These are phyloP conservation scores for Ophioninae sp. DNA, from an alignment of 2,888 invertebrate genomes.

Conservation along the genomic window DNA sequence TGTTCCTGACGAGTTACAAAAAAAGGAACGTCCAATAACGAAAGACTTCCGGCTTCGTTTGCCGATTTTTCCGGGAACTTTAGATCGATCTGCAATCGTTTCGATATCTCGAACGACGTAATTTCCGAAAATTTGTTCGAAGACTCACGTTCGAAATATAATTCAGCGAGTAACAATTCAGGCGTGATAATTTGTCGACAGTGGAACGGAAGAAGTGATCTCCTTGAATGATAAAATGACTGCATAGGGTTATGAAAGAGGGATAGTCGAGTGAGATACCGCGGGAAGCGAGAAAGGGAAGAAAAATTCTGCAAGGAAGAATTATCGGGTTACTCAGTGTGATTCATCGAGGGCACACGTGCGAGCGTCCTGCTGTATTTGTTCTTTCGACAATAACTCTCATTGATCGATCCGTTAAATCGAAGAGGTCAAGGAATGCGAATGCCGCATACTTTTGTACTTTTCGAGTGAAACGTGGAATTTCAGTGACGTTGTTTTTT, in stretches of 20 bases:
- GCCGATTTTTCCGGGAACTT: neutral
- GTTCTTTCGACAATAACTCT: constrained; percentile 62
- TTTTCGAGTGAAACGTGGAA: constrained; percentile 33
- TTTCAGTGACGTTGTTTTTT: constrained; percentile 35
- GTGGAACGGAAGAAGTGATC: constrained; percentile 13
- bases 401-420: constrained; percentile 55
- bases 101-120: neutral
- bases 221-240: constrained; percentile 10
- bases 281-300: constrained; percentile 9
- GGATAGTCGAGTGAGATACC: neutral
- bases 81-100: neutral
- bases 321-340: constrained; percentile 48
- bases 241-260: constrained; percentile 18
- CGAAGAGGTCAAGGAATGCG: constrained; percentile 36
- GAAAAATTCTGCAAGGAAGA: constrained; percentile 30
- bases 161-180: neutral
- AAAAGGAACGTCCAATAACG: neutral
- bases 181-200: neutral
- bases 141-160: neutral
- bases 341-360: constrained; percentile 59
- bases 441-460: constrained; percentile 10
- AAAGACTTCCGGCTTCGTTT: neutral
- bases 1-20: neutral
- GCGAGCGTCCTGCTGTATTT: constrained; percentile 49
- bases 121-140: too few species aligned